These are phyloP conservation scores for Nycticebus coucang DNA, from an alignment of 2,113 vertebrate genomes.

Conservation along the genomic window DNA sequence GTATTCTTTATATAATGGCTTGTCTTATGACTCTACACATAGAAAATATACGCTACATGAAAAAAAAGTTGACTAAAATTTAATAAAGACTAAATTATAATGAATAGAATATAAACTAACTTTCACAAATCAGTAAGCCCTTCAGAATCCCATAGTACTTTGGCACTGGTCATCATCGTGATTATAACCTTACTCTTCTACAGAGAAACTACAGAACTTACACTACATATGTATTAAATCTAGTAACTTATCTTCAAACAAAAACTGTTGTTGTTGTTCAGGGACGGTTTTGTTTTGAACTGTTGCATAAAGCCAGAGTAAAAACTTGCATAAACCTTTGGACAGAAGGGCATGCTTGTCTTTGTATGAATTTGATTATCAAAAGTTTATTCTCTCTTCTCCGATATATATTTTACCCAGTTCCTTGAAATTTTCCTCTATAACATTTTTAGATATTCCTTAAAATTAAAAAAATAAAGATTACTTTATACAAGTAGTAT, in stretches of 20 bases:
- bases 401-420: not conserved
- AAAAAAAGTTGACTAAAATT: not conserved
- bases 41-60: not conserved
- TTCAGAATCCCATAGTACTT: not conserved
- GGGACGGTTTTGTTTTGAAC: not conserved
- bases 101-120: not conserved
- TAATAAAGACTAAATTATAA: not conserved
- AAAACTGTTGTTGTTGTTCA: not conserved
- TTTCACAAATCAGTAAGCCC: slow-evolving; percentile 6
- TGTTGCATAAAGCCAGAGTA: not conserved
- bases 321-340: not conserved
- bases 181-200: not conserved
- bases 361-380: slow-evolving; percentile 22
- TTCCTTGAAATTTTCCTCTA: not conserved
- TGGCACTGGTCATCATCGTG: not conserved
- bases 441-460: slow-evolving; percentile 2
- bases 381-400: not conserved
- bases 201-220: not conserved
- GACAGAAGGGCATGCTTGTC: not conserved
- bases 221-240: not conserved
- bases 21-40: not conserved
- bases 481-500: not conserved
- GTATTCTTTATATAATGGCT: not conserved
- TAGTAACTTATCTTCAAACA: not conserved
- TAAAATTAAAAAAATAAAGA: not conserved